phyloP scores from a whole-genome alignment of 2,797 vertebrate genomes.

The Muscicapa striata region DNA sequence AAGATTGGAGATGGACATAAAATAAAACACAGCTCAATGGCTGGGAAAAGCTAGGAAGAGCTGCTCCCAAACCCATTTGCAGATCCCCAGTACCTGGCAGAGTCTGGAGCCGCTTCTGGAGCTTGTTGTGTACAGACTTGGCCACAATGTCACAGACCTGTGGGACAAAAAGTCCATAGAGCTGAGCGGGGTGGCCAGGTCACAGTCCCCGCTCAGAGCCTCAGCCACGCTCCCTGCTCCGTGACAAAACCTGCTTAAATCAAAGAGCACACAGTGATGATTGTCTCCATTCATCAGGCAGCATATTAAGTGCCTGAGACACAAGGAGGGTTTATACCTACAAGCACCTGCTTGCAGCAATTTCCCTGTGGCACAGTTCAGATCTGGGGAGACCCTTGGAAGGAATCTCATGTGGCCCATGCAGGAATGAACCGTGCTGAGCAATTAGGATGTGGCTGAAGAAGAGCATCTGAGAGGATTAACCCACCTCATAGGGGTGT shows the following conservation, averaged over 20 bases:
- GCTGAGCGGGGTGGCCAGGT: not conserved
- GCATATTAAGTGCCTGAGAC: not conserved
- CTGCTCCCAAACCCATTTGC: rapidly evolving
- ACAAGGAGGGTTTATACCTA: not conserved
- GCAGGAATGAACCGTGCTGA: not conserved
- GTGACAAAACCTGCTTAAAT: not conserved
- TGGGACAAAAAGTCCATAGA: not conserved
- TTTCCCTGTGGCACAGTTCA: rapidly evolving
- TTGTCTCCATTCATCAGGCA: not conserved
- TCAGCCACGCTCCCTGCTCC: rapidly evolving
- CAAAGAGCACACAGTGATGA: not conserved
- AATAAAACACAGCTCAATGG: no score
- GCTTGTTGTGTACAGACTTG: not conserved
- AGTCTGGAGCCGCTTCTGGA: slow-evolving; percentile 64
- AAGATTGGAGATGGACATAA: not conserved
- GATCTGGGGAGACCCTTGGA: not conserved
- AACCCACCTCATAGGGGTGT: no score
- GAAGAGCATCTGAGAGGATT: not conserved
- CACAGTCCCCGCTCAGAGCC: not conserved
- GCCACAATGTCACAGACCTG: slow-evolving; percentile 65
- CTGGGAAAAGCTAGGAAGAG: not conserved
- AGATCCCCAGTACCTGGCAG: slow-evolving; percentile 66
- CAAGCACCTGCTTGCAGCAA: not conserved
- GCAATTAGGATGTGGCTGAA: rapidly evolving
- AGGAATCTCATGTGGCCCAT: not conserved